A percentile compares a stretch with the other conserved stretches of the same genome.
Evolutionary conservation across 2,113 vertebrate genomes (phyloP).

Genomic region (Alexandromys fortis): DNA sequence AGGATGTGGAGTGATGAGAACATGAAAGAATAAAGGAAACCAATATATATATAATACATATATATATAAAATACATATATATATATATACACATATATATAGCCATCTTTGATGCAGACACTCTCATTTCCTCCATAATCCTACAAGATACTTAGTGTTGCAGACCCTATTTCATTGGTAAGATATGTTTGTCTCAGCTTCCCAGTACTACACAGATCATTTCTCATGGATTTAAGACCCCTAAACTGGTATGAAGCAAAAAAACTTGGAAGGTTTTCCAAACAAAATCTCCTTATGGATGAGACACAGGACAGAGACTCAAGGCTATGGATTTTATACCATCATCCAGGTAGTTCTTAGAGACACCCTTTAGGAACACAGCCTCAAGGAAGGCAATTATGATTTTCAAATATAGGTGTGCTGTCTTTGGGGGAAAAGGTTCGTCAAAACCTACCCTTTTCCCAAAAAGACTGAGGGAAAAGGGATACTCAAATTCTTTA

Average conservation of each 20-base stretch:
- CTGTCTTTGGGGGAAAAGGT: constrained; percentile 13
- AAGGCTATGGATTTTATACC: background rate
- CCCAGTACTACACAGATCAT: background rate
- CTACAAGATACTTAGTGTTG: background rate
- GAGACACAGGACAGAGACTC: background rate
- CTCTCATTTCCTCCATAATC: background rate
- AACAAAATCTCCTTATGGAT: background rate
- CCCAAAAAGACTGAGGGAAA: constrained; percentile 4
- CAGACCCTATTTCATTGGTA: background rate
- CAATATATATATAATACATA: too few species aligned
- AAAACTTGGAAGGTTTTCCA: background rate
- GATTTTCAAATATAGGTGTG: background rate
- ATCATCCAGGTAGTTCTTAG: background rate
- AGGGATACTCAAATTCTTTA: background rate
- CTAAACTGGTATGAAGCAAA: background rate
- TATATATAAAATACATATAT: too few species aligned
- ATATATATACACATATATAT: too few species aligned
- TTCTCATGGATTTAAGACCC: background rate
- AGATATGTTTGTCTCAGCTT: background rate
- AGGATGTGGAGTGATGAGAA: background rate
- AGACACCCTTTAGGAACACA: background rate
- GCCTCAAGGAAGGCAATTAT: background rate
- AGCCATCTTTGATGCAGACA: background rate
- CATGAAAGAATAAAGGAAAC: background rate
- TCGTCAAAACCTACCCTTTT: background rate